A percentile compares a stretch with the other conserved stretches of the same genome.
phyloP scores from a whole-genome alignment of 2,888 invertebrate species.

The Cataglyphis rosenhaueri region DNA sequence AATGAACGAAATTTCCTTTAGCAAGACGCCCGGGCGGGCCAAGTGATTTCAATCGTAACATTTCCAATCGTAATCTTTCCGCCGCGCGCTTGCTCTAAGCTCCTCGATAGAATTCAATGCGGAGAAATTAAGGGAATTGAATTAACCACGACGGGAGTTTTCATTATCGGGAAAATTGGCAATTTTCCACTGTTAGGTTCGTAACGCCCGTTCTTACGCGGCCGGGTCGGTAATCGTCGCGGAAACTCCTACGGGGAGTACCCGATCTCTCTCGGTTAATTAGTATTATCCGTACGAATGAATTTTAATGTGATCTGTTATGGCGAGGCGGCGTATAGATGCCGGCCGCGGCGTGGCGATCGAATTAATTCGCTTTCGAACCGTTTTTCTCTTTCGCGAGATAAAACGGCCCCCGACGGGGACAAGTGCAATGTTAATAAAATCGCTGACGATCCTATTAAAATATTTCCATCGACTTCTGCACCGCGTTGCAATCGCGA shows the following conservation, averaged over 20 bases:
- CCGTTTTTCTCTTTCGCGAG: conserved; percentile 42
- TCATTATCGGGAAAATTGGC: conserved; percentile 84
- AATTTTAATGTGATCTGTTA: conserved; percentile 69
- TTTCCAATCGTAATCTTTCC: conserved; percentile 75
- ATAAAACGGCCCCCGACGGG: conserved; percentile 37
- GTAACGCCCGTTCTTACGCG: conserved; percentile 71
- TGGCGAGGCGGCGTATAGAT: conserved; percentile 39
- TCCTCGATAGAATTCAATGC: conserved; percentile 78
- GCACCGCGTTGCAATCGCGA: conserved; percentile 11
- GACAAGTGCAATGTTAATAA: conserved; percentile 28
- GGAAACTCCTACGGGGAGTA: conserved; percentile 73
- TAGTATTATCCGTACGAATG: conserved; percentile 73
- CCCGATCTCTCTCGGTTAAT: conserved; percentile 73
- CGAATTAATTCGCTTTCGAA: conserved; percentile 50
- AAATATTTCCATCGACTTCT: conserved; percentile 51
- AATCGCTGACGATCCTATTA: conserved; percentile 46
- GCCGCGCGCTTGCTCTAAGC: conserved; percentile 61
- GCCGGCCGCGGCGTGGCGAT: conserved; percentile 41
- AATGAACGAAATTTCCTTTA: conserved; percentile 61
- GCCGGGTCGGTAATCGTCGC: conserved; percentile 72
- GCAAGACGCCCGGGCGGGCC: conserved; percentile 46
- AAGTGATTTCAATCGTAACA: conserved; percentile 66
- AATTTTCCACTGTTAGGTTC: conserved; percentile 83
- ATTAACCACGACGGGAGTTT: conserved; percentile 83
- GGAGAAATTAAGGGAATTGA: conserved; percentile 83